Conservation (phyloP, 2,797 vertebrate genomes). For the Ficedula albicollis region DNA sequence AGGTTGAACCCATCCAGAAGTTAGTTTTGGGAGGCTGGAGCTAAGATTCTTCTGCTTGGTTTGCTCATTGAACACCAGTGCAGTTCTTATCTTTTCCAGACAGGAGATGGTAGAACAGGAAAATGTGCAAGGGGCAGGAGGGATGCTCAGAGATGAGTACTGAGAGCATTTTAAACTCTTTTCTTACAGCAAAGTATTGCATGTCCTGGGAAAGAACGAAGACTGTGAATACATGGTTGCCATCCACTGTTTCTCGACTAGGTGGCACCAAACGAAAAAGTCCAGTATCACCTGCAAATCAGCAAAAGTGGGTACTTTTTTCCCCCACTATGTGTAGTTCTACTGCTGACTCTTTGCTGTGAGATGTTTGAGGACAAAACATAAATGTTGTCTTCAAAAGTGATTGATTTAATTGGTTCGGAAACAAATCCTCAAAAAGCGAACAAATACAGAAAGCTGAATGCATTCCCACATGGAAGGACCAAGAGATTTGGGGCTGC, state of each 20-base stretch:
- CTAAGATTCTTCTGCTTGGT: neutral
- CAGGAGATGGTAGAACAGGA: neutral
- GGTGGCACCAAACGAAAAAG: slow-evolving; percentile 29
- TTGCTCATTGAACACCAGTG: neutral
- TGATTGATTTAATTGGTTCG: neutral
- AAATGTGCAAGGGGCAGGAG: neutral
- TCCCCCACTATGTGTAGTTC: rapidly evolving
- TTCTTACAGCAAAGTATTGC: neutral
- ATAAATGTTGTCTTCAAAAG: neutral
- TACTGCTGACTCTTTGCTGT: neutral
- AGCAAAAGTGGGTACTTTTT: neutral
- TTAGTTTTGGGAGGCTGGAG: neutral
- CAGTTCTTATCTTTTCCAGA: neutral
- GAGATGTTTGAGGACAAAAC: neutral
- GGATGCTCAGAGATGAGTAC: neutral
- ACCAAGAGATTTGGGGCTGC: neutral
- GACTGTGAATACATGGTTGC: neutral
- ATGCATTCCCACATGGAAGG: neutral
- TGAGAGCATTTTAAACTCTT: neutral
- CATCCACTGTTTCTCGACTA: slow-evolving; percentile 1
- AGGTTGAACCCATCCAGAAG: neutral
- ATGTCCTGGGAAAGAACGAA: neutral
- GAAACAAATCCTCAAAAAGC: neutral
- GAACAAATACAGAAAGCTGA: rapidly evolving
- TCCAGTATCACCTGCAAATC: neutral